These are phyloP conservation scores for Porites lobata DNA, from an alignment of 92 coral and sea anemone genomes.

Conservation along the genomic window DNA sequence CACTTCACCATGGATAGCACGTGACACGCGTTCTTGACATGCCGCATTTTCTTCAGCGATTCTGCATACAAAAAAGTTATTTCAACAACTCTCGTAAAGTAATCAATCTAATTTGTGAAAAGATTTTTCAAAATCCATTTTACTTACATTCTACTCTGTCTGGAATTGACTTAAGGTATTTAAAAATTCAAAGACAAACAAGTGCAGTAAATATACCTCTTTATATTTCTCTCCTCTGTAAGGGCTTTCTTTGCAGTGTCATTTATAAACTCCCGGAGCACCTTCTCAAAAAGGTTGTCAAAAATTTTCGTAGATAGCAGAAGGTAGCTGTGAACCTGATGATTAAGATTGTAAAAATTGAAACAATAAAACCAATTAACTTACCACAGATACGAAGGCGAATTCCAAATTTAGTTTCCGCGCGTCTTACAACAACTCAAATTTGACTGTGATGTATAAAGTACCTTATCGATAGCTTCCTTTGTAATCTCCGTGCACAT, in stretches of 20 bases:
- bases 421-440: background rate
- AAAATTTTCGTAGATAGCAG: constrained; percentile 60
- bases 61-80: constrained; percentile 12
- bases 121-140: no score
- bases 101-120: no score
- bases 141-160: no score
- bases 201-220: constrained; percentile 8
- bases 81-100: background rate
- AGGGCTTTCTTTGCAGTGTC: constrained; percentile 55
- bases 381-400: background rate
- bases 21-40: constrained; percentile 36
- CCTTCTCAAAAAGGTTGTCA: constrained; percentile 60
- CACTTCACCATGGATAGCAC: constrained; percentile 18
- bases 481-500: constrained; percentile 80
- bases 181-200: background rate
- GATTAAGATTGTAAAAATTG: background rate
- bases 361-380: background rate
- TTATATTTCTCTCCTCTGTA: constrained; percentile 45
- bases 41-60: constrained; percentile 50
- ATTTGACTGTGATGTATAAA: background rate
- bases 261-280: constrained; percentile 57
- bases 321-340: constrained; percentile 73
- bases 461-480: constrained; percentile 62
- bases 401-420: background rate
- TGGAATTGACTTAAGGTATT: no score